Base-by-base conservation (phyloP, 1,140 invertebrate species). In the Eupristina koningsbergeri region DNA sequence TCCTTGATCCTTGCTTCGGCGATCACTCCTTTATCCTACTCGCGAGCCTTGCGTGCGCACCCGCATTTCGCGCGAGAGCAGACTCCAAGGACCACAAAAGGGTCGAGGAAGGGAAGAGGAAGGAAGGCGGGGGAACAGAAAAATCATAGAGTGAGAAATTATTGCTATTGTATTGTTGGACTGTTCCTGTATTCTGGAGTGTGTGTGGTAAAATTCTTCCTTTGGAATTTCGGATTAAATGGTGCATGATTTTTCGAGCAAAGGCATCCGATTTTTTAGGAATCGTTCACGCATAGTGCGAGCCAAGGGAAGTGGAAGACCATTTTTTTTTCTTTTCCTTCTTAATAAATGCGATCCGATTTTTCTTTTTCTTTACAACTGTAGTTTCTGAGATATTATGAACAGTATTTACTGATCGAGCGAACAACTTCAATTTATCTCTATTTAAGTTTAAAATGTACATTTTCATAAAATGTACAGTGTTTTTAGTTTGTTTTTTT, bases 111-210 rank as follows among this genome's bases (percentile, higher is more conserved):
- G n/a, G n/a, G n/a, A n/a, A n/a, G n/a, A n/a, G n/a, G n/a, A n/a
- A 3, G 53, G 13, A 9, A 50, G 34, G 29, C 11, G 9, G 64
- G 31, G 29, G 31, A 8, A 36, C 19, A 8, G 47, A 50, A 50
- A 50, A 50, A 50, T 50, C 47, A 50, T 19, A 22, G 36, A 17
- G 61, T 13, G 34, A 39, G 67, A 71, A 71, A 71, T 71, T 71
- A 71, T 71, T 41, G 36, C 67, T 71, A 71, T 71, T 41, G 39
- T 71, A n/a, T n/a, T n/a, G n/a, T n/a, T n/a, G n/a, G n/a, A n/a
- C n/a, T n/a, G 7, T n/a, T 22, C 19, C 3, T 3, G 67, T 13
- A n/a, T 41, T 22, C 9, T 41, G 67, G n/a, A 41, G 5, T 26
- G 67, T 13, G 67, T 8, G 19, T 9, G 39, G 36, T 19, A 22